phyloP scores from a whole-genome alignment of 2,797 vertebrate species.

The Eulemur albifrons region DNA sequence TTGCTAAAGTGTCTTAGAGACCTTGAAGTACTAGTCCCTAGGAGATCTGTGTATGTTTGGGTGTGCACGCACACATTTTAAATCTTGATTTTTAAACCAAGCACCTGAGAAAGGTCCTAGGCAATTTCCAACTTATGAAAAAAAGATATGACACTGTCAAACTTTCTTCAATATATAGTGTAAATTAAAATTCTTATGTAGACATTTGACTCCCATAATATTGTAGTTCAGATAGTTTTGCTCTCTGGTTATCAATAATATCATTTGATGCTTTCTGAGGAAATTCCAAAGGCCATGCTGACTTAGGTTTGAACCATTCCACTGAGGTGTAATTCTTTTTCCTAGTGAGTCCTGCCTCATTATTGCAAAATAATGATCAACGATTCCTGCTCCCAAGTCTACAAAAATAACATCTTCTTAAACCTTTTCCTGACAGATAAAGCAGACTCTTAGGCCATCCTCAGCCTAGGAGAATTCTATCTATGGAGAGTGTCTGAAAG shows the following conservation, averaged over 20 bases:
- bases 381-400: neutral
- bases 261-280: neutral
- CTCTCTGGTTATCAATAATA: neutral
- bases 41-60: constrained; percentile 9
- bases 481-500: neutral
- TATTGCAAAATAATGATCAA: neutral
- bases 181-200: neutral
- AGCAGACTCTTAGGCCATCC: neutral
- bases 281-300: neutral
- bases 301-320: neutral
- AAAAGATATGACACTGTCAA: neutral
- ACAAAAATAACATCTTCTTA: neutral
- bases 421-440: neutral
- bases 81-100: constrained; percentile 37
- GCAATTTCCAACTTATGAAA: neutral
- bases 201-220: neutral
- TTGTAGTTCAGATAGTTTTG: neutral
- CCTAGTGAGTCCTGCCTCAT: neutral
- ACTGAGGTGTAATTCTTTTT: neutral
- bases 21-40: neutral
- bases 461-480: neutral
- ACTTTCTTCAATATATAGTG: neutral
- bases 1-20: neutral
- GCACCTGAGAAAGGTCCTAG: neutral
- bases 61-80: neutral